Conservation (phyloP, 2,888 invertebrate species). For the Nasonia oneida region DNA sequence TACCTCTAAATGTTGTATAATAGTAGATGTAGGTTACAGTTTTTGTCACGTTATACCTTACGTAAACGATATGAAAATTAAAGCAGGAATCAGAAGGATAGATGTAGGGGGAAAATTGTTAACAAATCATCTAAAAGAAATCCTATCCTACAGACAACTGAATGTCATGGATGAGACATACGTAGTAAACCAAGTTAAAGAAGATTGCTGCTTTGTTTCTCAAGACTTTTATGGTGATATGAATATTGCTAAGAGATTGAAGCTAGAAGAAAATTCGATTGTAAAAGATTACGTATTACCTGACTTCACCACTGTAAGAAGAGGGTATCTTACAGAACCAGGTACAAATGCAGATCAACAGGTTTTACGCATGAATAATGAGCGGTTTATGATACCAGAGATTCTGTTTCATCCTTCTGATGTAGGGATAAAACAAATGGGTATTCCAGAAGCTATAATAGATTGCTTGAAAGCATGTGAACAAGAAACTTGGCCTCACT, state of each 20-base stretch:
- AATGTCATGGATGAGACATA: constrained; percentile 99
- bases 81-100: constrained; percentile 88
- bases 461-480: constrained; percentile 89
- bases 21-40: constrained; percentile 97
- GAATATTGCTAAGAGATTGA: constrained; percentile 82
- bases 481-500: constrained; percentile 86
- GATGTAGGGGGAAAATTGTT: constrained; percentile 98
- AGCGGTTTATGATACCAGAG: constrained; percentile 97
- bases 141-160: constrained; percentile 96
- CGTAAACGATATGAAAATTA: constrained; percentile 84
- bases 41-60: constrained; percentile 97
- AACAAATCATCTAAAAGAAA: constrained; percentile 98
- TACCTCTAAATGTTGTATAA: constrained; percentile 84
- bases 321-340: constrained; percentile 85
- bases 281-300: constrained; percentile 96
- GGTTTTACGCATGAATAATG: constrained; percentile 93
- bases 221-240: constrained; percentile 91
- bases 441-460: constrained; percentile 93
- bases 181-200: constrained; percentile 99
- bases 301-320: constrained; percentile 93
- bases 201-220: constrained; percentile 97
- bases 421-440: constrained; percentile 94
- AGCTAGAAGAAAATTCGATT: constrained; percentile 85
- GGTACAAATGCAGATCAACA: constrained; percentile 83
- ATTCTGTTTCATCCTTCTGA: constrained; percentile 96